Evolutionary conservation across 2,113 vertebrate species (phyloP).

Genomic region (Carlito syrichta): DNA sequence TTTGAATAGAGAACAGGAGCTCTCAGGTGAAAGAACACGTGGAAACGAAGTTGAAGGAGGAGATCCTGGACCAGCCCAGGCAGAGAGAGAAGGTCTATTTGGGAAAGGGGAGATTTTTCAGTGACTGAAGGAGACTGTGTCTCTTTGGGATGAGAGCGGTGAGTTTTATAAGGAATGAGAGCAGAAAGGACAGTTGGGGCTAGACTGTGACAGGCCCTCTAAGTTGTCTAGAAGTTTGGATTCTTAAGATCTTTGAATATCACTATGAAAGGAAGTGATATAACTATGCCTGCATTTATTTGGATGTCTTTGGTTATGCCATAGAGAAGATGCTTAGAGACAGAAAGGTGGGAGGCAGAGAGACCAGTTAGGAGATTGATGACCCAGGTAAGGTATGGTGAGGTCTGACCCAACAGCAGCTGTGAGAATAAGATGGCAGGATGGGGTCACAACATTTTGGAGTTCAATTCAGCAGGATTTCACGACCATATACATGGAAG

Average conservation of each 20-base stretch:
- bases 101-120: neutral
- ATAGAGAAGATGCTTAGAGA: neutral
- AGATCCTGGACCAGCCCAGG: neutral
- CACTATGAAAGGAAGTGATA: neutral
- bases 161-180: neutral
- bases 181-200: neutral
- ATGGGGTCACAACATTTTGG: neutral
- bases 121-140: neutral
- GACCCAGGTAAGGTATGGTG: neutral
- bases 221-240: neutral
- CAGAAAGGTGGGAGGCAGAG: neutral
- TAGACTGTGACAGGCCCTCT: neutral
- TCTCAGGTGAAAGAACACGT: neutral
- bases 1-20: neutral
- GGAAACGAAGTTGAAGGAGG: neutral
- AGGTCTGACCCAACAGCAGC: neutral
- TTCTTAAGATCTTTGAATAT: neutral
- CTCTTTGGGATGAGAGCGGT: neutral
- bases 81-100: neutral
- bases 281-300: neutral
- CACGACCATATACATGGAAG: neutral
- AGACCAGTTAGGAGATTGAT: neutral
- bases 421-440: neutral
- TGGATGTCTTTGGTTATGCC: neutral
- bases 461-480: neutral